Conservation (phyloP, 1,140 invertebrate genomes). For the Drosophila neocordata region DNA sequence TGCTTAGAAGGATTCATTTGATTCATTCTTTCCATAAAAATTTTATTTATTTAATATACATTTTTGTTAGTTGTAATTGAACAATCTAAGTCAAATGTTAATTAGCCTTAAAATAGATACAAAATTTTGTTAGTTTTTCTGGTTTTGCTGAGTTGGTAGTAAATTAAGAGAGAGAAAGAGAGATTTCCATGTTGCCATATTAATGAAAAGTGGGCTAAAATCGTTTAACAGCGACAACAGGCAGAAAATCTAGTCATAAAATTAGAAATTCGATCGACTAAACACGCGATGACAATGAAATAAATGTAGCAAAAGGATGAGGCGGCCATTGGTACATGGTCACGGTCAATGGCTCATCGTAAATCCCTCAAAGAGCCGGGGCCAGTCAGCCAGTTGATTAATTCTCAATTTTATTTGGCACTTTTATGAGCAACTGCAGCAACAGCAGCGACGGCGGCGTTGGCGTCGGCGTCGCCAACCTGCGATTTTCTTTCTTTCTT, state of each 20-base stretch:
- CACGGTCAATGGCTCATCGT: conserved; percentile 24
- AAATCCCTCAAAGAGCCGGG: conserved; percentile 24
- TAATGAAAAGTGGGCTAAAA: not conserved
- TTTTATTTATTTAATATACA: no score
- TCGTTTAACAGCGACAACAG: not conserved
- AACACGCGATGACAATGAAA: not conserved
- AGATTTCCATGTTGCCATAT: not conserved
- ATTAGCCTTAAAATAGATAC: not conserved
- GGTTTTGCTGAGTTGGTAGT: not conserved
- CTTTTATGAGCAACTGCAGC: conserved; percentile 60
- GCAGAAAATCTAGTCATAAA: conserved; percentile 2
- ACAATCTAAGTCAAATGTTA: not conserved
- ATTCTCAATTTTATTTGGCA: conserved; percentile 67
- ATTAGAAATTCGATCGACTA: conserved; percentile 7
- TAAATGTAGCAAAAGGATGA: not conserved
- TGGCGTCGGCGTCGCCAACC: not conserved
- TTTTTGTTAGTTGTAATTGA: no score
- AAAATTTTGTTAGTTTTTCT: no score
- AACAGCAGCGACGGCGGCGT: not conserved
- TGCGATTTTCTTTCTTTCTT: conserved; percentile 20
- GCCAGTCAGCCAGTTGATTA: conserved; percentile 56
- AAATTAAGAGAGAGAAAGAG: no score
- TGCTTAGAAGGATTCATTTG: no score
- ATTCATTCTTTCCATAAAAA: no score
- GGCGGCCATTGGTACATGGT: not conserved